These are phyloP conservation scores for Trichonephila clavata DNA, from an alignment of 1,140 invertebrate genomes.

Conservation along the genomic window DNA sequence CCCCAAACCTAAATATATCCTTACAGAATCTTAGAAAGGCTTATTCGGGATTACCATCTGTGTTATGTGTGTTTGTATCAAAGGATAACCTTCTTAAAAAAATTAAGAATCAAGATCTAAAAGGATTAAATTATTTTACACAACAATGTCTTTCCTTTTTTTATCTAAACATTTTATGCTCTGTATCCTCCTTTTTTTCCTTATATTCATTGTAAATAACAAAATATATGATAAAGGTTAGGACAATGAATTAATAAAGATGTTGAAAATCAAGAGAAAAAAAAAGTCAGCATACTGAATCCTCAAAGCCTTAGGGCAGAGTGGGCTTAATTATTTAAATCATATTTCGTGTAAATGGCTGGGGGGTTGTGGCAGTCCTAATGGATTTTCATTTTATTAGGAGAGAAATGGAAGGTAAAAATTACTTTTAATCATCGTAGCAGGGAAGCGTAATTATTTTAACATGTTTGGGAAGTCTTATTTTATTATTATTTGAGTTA, in stretches of 20 bases:
- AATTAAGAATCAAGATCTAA: no score
- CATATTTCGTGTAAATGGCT: background rate
- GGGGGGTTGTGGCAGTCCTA: background rate
- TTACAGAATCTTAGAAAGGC: no score
- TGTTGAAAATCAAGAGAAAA: background rate
- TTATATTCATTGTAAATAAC: background rate
- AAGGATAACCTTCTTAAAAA: no score
- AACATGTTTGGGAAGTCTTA: background rate
- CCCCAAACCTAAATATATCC: no score
- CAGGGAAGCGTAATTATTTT: background rate
- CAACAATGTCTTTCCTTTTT: no score
- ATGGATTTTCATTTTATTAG: slow-evolving; percentile 9
- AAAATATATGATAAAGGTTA: background rate
- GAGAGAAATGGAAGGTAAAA: background rate
- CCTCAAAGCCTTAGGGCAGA: background rate
- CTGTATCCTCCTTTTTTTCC: background rate
- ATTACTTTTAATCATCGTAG: background rate
- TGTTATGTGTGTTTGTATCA: no score
- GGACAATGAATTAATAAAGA: background rate
- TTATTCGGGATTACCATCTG: no score
- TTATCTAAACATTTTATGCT: no score
- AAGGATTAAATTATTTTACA: no score
- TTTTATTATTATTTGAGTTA: background rate
- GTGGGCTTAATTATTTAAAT: slow-evolving; percentile 11
- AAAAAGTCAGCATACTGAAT: background rate